Percentiles rank a stretch among this genome's conserved stretches.
These are phyloP conservation scores for Halcyon leucocephala DNA, from an alignment of 2,797 vertebrate species.

Conservation along the genomic window DNA sequence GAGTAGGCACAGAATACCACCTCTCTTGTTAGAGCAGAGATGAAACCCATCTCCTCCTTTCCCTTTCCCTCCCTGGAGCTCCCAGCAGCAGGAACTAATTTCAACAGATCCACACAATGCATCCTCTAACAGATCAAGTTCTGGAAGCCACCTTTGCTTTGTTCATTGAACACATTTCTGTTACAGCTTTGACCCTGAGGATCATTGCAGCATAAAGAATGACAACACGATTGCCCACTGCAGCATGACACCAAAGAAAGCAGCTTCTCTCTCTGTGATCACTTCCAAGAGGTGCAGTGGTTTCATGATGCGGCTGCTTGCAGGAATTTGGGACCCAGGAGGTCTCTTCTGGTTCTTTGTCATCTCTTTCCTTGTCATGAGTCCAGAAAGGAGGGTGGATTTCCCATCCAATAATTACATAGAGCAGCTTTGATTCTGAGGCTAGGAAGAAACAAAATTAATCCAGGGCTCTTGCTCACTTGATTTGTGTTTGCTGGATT, in stretches of 20 bases:
- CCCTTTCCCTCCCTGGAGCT: not conserved
- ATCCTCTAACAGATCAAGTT: not conserved
- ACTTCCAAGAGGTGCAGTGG: not conserved
- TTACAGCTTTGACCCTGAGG: not conserved
- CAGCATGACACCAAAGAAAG: not conserved
- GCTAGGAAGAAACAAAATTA: not conserved
- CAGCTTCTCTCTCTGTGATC: not conserved
- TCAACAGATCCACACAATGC: not conserved
- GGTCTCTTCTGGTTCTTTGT: not conserved
- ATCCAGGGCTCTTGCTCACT: not conserved
- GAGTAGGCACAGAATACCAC: not conserved
- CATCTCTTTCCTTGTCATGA: not conserved
- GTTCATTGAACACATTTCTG: not conserved
- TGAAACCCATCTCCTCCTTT: not conserved
- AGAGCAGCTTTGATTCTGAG: not conserved
- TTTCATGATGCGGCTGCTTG: not conserved
- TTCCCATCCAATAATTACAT: not conserved
- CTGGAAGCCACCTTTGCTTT: not conserved
- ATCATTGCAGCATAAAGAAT: not conserved
- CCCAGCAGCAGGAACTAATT: not conserved
- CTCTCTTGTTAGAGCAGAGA: not conserved
- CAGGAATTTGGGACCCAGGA: not conserved
- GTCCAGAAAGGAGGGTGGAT: not conserved
- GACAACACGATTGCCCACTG: not conserved
- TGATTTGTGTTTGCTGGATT: not conserved